Base-by-base conservation (phyloP, 2,888 invertebrate species). In the Gibbula magus region DNA sequence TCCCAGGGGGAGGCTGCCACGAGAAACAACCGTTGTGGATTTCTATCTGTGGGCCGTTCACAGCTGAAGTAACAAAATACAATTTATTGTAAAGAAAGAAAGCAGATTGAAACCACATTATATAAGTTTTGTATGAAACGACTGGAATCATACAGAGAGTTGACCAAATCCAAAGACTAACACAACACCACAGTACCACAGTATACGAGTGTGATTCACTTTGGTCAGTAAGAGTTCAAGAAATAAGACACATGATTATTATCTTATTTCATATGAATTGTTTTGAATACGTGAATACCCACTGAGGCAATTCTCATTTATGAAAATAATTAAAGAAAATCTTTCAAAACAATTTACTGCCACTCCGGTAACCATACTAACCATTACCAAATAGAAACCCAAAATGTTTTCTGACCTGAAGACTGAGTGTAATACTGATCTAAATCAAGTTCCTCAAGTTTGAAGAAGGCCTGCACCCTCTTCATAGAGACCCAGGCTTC, bases 401-500 rank as follows among this genome's bases (percentile, higher is more conserved):
- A 5, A 25, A 32, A 5, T 7, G 4, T 70, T 29, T 22, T n/a
- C 61, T 53, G 51, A 81, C 83, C 79, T 77, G 79, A 29, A 39
- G 51, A 18, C 73, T 77, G 82, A 10, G 85, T 84, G 91, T 96
- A 96, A 90, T 95, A 96, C 16, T 93, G 89, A 52, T 94, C 94
- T 18, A 94, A 92, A 88, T 96, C 95, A 91, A 95, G 83, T 77
- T 93, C 92, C 61, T 83, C 79, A 16, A 91, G 81, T 20, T 86
- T 79, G 16, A 91, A 84, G 75, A 98, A 94, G 89, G 95, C 95
- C 92, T 97, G 96, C 53, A 99, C 96, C 85, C 98, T 95, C 92
- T 96, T 96, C 7, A 98, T 93, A 0, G 99, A 99, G 0, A 99
- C 97, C 96, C 97, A 97, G 0, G 99, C 97, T 93, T 99, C 99